Conservation (phyloP, 1,140 invertebrate species). For the Mya arenaria region DNA sequence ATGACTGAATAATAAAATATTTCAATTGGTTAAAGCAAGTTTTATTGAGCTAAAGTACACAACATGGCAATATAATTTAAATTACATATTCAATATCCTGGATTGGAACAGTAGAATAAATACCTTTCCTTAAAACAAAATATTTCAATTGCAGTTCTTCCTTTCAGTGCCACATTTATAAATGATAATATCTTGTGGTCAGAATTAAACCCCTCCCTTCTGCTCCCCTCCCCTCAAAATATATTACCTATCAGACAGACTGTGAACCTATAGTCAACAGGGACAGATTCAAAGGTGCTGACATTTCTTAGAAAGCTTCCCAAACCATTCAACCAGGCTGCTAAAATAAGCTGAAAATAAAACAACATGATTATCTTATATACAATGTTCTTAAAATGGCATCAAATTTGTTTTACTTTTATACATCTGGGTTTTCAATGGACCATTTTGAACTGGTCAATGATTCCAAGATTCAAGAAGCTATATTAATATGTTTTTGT, state of each 20-base stretch:
- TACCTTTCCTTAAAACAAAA: background rate
- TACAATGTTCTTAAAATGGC: background rate
- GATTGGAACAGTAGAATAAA: too few species aligned
- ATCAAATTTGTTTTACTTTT: background rate
- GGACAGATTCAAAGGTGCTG: conserved; percentile 72
- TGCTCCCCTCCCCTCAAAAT: background rate
- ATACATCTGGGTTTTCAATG: background rate
- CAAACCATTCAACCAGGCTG: conserved; percentile 81
- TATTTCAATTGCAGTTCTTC: background rate
- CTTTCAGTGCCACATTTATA: too few species aligned
- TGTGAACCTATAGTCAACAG: conserved; percentile 42
- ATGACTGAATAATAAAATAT: background rate
- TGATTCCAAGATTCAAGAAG: background rate
- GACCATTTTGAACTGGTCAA: background rate
- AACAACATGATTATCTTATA: background rate
- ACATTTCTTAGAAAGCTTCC: conserved; percentile 80
- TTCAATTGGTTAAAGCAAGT: too few species aligned
- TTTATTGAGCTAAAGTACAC: too few species aligned
- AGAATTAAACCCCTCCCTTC: background rate
- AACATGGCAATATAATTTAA: background rate
- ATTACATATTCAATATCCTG: too few species aligned
- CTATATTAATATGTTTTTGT: background rate
- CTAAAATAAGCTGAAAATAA: conserved; percentile 79
- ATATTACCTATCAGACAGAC: conserved; percentile 36
- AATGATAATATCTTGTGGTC: too few species aligned